phyloP scores from a whole-genome alignment of 37 sponge, comb jelly and placozoan genomes.

The Tethya wilhelma region DNA sequence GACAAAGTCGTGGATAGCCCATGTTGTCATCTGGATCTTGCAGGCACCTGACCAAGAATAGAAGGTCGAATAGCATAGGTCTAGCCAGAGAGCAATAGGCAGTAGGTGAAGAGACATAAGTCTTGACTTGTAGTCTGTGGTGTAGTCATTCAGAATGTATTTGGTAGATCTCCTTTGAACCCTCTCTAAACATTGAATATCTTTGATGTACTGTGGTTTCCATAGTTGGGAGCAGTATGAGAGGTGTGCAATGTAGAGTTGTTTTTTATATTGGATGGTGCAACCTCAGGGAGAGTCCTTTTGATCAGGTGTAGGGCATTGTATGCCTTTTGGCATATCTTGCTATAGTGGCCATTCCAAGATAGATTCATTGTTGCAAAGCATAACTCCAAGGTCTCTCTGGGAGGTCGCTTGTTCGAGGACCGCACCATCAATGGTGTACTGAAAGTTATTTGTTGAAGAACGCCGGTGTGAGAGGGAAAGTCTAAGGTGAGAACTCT shows the following conservation, averaged over 20 bases:
- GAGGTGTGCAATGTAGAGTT: not conserved
- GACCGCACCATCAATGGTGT: not conserved
- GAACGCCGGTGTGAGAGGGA: not conserved
- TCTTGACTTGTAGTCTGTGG: conserved; percentile 3
- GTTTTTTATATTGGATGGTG: not conserved
- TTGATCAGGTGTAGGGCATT: not conserved
- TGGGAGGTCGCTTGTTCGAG: not conserved
- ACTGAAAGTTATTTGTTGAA: not conserved
- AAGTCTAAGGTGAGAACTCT: not conserved
- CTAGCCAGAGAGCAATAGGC: too few species aligned
- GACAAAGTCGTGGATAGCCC: not conserved
- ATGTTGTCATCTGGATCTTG: not conserved
- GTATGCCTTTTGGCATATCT: conserved; percentile 3
- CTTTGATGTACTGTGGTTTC: too few species aligned
- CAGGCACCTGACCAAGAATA: not conserved
- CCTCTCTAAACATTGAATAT: too few species aligned
- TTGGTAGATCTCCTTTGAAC: conserved; percentile 19
- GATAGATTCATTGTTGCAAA: not conserved
- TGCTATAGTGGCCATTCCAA: not conserved
- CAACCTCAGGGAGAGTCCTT: not conserved
- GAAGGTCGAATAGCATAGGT: too few species aligned
- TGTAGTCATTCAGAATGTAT: conserved; percentile 6
- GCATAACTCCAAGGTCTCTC: not conserved
- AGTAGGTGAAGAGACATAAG: not conserved
- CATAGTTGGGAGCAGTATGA: too few species aligned